Percentiles rank a stretch among this genome's conserved stretches.
These are phyloP conservation scores for Eugnorisma glareosa DNA, from an alignment of 2,888 invertebrate species.

Conservation along the genomic window DNA sequence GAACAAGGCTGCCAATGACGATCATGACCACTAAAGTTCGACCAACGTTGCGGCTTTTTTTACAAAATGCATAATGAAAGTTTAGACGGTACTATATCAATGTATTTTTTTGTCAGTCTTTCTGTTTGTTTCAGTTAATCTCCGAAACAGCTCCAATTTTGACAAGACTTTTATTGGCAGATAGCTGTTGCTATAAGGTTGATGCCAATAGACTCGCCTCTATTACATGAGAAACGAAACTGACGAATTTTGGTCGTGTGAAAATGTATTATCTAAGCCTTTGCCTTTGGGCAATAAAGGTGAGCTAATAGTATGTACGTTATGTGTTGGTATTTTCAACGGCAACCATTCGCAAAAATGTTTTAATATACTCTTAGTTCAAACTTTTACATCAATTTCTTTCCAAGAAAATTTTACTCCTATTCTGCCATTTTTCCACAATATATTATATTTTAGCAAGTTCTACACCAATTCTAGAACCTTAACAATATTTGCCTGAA, in stretches of 20 bases:
- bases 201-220: neutral
- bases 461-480: slow-evolving; percentile 8
- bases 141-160: no score
- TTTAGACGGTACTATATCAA: no score
- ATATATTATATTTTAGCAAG: neutral
- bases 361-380: neutral
- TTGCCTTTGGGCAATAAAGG: neutral
- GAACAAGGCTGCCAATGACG: neutral
- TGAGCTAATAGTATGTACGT: neutral
- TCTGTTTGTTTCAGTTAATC: no score
- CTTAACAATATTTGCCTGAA: slow-evolving; percentile 22
- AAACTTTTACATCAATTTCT: neutral
- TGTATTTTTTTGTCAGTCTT: no score
- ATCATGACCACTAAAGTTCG: no score
- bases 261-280: neutral
- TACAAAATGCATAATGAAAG: no score
- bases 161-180: no score
- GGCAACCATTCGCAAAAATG: neutral
- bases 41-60: no score
- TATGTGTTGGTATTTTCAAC: neutral
- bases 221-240: neutral
- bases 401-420: neutral
- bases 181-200: neutral
- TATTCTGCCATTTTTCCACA: neutral
- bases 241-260: neutral